A percentile compares a stretch with the other conserved stretches of the same genome.
Conservation (phyloP, 2,888 invertebrate genomes). For the Synergus laeviventris region DNA sequence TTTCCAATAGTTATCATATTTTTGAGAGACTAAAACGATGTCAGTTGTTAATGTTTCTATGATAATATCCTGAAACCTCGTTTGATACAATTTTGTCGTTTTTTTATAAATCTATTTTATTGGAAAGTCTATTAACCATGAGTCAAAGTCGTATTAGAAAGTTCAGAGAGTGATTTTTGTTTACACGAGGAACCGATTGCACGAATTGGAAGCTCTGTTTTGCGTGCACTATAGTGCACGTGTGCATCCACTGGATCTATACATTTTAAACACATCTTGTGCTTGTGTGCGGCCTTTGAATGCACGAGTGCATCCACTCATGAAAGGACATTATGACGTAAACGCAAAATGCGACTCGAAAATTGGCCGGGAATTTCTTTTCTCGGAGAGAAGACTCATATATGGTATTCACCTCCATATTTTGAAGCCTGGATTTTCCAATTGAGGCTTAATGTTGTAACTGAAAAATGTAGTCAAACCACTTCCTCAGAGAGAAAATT, state of each 20-base stretch:
- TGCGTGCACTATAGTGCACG: conserved; percentile 20
- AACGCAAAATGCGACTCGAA: conserved; percentile 49
- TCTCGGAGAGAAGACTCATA: conserved; percentile 3
- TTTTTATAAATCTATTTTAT: not conserved
- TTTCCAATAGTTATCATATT: too few species aligned
- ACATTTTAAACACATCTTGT: conserved; percentile 43
- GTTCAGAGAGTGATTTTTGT: conserved; percentile 48
- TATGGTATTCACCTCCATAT: conserved; percentile 23
- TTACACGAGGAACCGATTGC: conserved; percentile 28
- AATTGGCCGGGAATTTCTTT: conserved; percentile 49
- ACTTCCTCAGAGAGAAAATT: not conserved
- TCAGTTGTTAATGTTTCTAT: not conserved
- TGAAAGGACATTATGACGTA: conserved; percentile 57
- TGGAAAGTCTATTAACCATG: conserved; percentile 1
- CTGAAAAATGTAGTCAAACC: conserved; percentile 17
- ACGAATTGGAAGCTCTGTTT: conserved; percentile 17
- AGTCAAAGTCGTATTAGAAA: conserved; percentile 51
- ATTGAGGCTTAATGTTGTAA: conserved; percentile 8
- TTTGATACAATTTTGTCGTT: not conserved
- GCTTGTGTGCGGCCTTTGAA: conserved; percentile 39
- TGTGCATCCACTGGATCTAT: not conserved
- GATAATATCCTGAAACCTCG: not conserved
- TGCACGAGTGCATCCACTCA: conserved; percentile 63
- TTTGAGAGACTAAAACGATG: not conserved
- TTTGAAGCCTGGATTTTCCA: conserved; percentile 5